Evolutionary conservation across 2,888 invertebrate species (phyloP), one percentile per base, ranked within the genome.

Genomic region (Euphydryas editha): DNA sequence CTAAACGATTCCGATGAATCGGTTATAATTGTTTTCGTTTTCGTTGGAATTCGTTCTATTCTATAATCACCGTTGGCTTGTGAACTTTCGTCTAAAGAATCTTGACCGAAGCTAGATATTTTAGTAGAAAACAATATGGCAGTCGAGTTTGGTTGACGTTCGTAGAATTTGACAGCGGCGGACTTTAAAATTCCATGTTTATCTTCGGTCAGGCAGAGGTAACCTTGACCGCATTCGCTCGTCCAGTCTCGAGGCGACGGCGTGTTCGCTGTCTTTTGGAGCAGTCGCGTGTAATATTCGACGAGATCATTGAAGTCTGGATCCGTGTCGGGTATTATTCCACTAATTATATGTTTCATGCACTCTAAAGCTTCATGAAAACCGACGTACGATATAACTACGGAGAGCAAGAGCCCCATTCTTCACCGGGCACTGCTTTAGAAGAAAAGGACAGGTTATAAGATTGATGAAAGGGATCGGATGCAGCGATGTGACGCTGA

Each of bases 391-490:
- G 95, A 94, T 71, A 97, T 94, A 71, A 97, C 90, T 77, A 96
- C 90, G 59, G 97, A 96, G 68, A 97, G 87, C 78, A 97, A 85
- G 75, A 96, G 93, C 81, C 97, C 97, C 95, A 97, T 95, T 81
- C 78, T 80, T 73, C 74, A 76, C 76, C 69, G 70, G 69, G 68
- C 68, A 73, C 70, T 66, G 63, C 61, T 68, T 67, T 72, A 63
- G 65, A 65, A 73, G 70, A 71, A 59, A 74, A 75, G 75, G 70
- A 76, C 69, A 77, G 84, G 84, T 81, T 68, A 74, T 74, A 73
- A 71, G 74, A 72, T 75, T 73, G 79, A 75, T 80, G 78, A 78
- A 73, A 76, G 84, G 88, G 84, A 81, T 80, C 82, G 82, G 86
- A 85, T 83, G 85, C 86, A 86, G 87, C 90, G 91, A 80, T 88